These are phyloP conservation scores for Patella vulgata DNA, from an alignment of 1,140 invertebrate genomes.

Conservation along the genomic window DNA sequence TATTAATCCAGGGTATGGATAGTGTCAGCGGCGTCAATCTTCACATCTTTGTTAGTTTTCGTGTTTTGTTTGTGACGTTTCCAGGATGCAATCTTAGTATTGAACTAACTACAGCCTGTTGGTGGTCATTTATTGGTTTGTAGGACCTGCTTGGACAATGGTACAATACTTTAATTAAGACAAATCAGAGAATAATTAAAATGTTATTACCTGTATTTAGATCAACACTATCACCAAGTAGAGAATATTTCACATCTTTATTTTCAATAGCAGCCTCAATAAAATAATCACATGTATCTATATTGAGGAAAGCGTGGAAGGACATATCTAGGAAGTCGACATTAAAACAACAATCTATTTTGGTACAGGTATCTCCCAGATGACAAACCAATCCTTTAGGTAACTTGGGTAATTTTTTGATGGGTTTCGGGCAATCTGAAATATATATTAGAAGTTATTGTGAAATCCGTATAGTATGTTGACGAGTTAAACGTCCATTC, in stretches of 20 bases:
- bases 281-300: slow-evolving; percentile 37
- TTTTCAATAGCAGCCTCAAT: slow-evolving; percentile 26
- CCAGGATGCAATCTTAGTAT: no score
- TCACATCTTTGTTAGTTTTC: no score
- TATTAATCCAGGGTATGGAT: no score
- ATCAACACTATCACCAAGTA: slow-evolving; percentile 22
- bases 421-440: slow-evolving; percentile 34
- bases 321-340: slow-evolving; percentile 25
- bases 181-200: no score
- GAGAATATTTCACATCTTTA: slow-evolving; percentile 14
- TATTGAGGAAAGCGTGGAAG: slow-evolving; percentile 28
- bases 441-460: slow-evolving; percentile 14
- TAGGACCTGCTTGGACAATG: no score
- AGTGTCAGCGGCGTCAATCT: no score
- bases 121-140: no score
- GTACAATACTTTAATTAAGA: no score
- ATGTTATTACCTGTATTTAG: slow-evolving; percentile 9
- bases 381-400: slow-evolving; percentile 28
- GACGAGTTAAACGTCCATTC: no score
- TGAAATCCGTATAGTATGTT: no score
- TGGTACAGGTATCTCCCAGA: slow-evolving; percentile 29
- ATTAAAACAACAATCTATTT: slow-evolving; percentile 40
- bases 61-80: no score
- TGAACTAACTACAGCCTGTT: no score
- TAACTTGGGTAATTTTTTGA: slow-evolving; percentile 27